Conservation (phyloP, 2,797 vertebrate genomes). For the Epinephelus awoara region DNA sequence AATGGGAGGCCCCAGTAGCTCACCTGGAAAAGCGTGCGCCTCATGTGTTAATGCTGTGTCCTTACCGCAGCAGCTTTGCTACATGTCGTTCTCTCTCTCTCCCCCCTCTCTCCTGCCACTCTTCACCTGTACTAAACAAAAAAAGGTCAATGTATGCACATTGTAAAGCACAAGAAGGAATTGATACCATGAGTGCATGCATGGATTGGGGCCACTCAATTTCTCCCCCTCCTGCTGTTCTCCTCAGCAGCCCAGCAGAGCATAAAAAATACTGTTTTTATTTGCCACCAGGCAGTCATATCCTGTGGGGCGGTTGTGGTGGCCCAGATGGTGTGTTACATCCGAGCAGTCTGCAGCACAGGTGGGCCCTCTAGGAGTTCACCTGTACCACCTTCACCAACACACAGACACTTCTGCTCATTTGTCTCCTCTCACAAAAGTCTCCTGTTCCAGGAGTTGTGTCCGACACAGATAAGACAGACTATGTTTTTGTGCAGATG, state of each 20-base stretch:
- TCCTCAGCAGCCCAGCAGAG: slow-evolving; percentile 27
- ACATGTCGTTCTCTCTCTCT: too few species aligned
- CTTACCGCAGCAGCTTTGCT: too few species aligned
- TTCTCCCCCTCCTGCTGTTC: slow-evolving; percentile 5
- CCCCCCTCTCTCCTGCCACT: too few species aligned
- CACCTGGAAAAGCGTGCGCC: too few species aligned
- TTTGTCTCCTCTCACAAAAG: slow-evolving; percentile 21
- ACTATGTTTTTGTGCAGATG: background rate
- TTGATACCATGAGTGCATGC: background rate
- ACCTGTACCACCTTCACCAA: slow-evolving; percentile 25
- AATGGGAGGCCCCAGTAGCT: too few species aligned
- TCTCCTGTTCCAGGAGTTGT: slow-evolving; percentile 1
- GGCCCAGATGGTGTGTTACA: slow-evolving; percentile 59
- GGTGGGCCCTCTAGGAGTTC: slow-evolving; percentile 32
- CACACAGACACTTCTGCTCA: background rate
- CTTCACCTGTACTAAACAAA: too few species aligned
- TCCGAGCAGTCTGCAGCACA: slow-evolving; percentile 38
- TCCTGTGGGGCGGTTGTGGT: slow-evolving; percentile 19
- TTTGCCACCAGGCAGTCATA: slow-evolving; percentile 14
- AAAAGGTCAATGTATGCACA: background rate
- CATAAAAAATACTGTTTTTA: slow-evolving; percentile 42
- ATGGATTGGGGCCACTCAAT: background rate
- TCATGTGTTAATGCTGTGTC: too few species aligned
- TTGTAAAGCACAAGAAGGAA: background rate
- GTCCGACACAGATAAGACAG: background rate